These are phyloP conservation scores for Bombus superbus DNA, from an alignment of 1,140 invertebrate genomes.

Conservation along the genomic window DNA sequence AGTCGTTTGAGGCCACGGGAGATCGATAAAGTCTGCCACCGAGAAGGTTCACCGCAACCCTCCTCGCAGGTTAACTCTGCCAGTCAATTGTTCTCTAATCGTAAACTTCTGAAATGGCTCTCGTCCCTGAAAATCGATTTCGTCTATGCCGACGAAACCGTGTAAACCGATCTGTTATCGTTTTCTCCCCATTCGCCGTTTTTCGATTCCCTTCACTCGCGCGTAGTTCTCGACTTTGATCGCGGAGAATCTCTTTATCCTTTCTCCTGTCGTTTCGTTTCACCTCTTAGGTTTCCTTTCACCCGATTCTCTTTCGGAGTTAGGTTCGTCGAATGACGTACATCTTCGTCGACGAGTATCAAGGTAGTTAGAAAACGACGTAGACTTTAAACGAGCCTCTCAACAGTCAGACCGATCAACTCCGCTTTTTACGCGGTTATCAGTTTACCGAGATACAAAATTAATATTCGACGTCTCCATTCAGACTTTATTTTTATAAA, in stretches of 20 bases:
- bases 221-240: background rate
- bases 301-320: no score
- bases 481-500: no score
- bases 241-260: background rate
- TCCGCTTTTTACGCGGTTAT: no score
- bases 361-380: no score
- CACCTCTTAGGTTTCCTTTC: background rate
- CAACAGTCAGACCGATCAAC: no score
- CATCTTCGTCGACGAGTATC: no score
- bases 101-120: constrained; percentile 66
- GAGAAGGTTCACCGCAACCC: constrained; percentile 63
- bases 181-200: background rate
- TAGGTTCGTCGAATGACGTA: no score
- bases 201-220: background rate
- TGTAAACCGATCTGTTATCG: background rate
- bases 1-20: constrained; percentile 67
- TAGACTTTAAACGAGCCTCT: no score
- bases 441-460: no score
- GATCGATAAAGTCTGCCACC: constrained; percentile 71
- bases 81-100: constrained; percentile 71
- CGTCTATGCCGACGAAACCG: constrained; percentile 17
- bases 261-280: background rate
- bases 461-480: no score
- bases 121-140: constrained; percentile 62
- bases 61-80: constrained; percentile 60